Base-by-base conservation (phyloP, 2,888 invertebrate genomes). In the Myopa tessellatipennis region DNA sequence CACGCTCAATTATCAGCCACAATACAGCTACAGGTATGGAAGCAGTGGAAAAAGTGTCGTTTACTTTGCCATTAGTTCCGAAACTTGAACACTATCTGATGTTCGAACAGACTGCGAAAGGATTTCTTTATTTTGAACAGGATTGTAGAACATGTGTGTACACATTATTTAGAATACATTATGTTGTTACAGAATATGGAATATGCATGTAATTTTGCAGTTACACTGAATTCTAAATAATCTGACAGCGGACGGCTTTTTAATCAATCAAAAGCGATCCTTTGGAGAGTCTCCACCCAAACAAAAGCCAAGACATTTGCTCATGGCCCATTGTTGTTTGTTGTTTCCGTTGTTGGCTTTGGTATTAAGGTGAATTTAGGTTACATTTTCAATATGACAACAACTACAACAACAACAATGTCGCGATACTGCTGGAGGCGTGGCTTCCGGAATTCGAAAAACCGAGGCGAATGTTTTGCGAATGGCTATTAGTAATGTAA, bases 391-490 rank as follows among this genome's bases (percentile, higher is more conserved):
- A 40, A 73, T 73, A 73, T 34, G 63, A 16, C n/a, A 45, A 61
- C 7, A 63, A 26, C 4, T 34, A 6, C 38, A 60, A 18, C 60
- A 40, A 40, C 72, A 72, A 18, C 72, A 60, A 72, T 16, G 58
- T 6, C 18, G 40, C 8, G 36, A 18, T n/a, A 40, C 38, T 61
- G 55, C 61, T 76, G 77, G 68, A 79, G 79, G 80, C 79, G 80
- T 80, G 74, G 71, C 75, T 79, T 77, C 77, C 79, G 79, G 77
- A 55, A 67, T 68, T 50, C 58, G 74, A 68, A 74, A 40, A 26
- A 55, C 68, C 40, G 45, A 34, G 52, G 34, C n/a, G 18, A 55
- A 68, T 7, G 8, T 10, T 18, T 61, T 26, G 26, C 26, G 2
- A 26, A 26, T 26, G 26, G 26, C 6, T 45, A 45, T 6, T 8